Percentiles rank a stretch among this genome's conserved stretches.
Conservation (phyloP, 1,140 invertebrate species). For the Hyposmocoma kahamanoa region DNA sequence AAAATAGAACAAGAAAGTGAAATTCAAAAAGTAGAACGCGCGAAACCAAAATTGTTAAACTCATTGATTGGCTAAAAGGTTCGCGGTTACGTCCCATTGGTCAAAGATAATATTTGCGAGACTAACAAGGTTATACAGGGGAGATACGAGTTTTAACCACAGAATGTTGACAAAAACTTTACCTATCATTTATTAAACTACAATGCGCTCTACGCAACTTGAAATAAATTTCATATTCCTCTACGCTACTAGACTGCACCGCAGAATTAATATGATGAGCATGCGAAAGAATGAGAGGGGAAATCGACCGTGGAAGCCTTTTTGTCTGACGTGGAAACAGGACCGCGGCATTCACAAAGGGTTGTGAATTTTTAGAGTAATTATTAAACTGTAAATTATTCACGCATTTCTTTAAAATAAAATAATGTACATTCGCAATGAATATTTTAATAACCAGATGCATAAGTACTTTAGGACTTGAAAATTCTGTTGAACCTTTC, state of each 20-base stretch:
- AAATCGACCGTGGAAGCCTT: constrained; percentile 29
- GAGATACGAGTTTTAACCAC: constrained; percentile 61
- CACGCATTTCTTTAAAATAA: no score
- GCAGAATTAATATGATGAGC: constrained; percentile 9
- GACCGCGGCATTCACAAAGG: constrained; percentile 25
- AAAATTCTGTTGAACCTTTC: no score
- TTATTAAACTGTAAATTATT: no score
- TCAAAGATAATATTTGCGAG: constrained; percentile 67
- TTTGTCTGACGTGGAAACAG: constrained; percentile 23
- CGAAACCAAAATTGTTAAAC: constrained; percentile 41
- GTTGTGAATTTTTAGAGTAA: no score
- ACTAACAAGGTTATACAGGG: constrained; percentile 60
- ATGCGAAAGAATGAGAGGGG: constrained; percentile 33
- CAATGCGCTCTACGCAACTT: constrained; percentile 15
- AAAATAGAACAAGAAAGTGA: constrained; percentile 41
- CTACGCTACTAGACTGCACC: background rate
- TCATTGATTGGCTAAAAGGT: constrained; percentile 61
- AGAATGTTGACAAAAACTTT: constrained; percentile 59
- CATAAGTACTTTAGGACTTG: no score
- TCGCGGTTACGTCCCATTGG: constrained; percentile 58
- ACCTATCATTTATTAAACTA: constrained; percentile 12
- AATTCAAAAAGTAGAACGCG: constrained; percentile 40
- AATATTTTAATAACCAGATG: no score
- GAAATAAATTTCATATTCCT: constrained; percentile 13
- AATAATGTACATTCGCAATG: no score